These are phyloP conservation scores for Camponotus pennsylvanicus DNA, from an alignment of 1,140 invertebrate genomes.

Conservation along the genomic window DNA sequence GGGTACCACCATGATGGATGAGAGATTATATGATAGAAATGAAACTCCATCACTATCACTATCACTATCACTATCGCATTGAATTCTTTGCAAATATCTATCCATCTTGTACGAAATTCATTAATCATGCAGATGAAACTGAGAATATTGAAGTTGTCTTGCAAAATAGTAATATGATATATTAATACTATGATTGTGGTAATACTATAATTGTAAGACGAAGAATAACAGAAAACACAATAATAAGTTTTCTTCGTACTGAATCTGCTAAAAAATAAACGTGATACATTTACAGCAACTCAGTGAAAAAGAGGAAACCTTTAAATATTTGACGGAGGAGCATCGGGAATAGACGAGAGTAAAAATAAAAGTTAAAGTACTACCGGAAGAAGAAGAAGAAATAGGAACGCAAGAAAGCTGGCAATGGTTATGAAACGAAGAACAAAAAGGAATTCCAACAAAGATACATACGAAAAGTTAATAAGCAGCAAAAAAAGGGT, in stretches of 20 bases:
- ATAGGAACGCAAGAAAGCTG: conserved; percentile 1
- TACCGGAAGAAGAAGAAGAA: not conserved
- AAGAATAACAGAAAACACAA: conserved; percentile 11
- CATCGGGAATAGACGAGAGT: conserved; percentile 27
- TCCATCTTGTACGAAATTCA: not conserved
- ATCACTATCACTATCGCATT: not conserved
- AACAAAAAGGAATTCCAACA: not conserved
- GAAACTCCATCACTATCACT: conserved; percentile 12
- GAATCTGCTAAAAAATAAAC: conserved; percentile 41
- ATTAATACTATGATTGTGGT: too few species aligned
- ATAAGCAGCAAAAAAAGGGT: not conserved
- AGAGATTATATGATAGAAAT: conserved; percentile 10
- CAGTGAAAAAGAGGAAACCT: conserved; percentile 54
- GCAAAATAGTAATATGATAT: not conserved
- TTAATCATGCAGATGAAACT: not conserved
- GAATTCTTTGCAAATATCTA: not conserved
- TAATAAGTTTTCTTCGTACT: conserved; percentile 12
- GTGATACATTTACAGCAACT: conserved; percentile 54
- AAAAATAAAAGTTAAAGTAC: conserved; percentile 39
- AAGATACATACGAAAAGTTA: not conserved
- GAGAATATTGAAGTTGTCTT: conserved; percentile 31
- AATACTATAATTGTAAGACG: conserved; percentile 3
- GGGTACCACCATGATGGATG: not conserved
- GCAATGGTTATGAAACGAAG: conserved; percentile 7
- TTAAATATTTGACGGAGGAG: conserved; percentile 55